A percentile compares a stretch with the other conserved stretches of the same genome.
These are phyloP conservation scores for Phortica magna DNA, from an alignment of 2,888 invertebrate genomes.

Conservation along the genomic window DNA sequence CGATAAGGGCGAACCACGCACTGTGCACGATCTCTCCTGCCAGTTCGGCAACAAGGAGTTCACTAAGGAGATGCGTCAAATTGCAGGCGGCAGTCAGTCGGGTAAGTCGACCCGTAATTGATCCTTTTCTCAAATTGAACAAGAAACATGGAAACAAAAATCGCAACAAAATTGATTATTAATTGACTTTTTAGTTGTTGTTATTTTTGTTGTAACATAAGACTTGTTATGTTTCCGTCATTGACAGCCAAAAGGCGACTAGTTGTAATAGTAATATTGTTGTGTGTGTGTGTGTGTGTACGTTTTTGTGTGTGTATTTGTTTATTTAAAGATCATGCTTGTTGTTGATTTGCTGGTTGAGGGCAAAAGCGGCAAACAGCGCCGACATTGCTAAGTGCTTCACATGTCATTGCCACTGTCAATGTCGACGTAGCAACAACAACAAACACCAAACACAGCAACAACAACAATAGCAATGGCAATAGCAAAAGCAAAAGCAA, in stretches of 20 bases:
- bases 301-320: conserved; percentile 47
- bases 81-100: conserved; percentile 96
- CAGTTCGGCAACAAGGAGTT: conserved; percentile 99
- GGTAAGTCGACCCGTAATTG: conserved; percentile 80
- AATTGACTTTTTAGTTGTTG: not conserved
- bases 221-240: conserved; percentile 37
- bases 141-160: not conserved
- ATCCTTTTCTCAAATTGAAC: not conserved
- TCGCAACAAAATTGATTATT: not conserved
- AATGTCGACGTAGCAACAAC: conserved; percentile 26
- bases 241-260: conserved; percentile 44
- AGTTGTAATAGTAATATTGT: conserved; percentile 34
- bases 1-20: conserved; percentile 96
- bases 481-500: no score
- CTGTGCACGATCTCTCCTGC: conserved; percentile 98
- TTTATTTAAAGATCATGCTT: conserved; percentile 19
- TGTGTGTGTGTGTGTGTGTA: conserved; percentile 14
- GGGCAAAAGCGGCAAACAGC: conserved; percentile 1
- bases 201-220: conserved; percentile 42
- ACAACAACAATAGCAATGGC: no score
- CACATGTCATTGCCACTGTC: conserved; percentile 59
- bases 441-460: no score
- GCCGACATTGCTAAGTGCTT: conserved; percentile 32
- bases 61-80: conserved; percentile 98
- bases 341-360: conserved; percentile 20